A percentile compares a stretch with the other conserved stretches of the same genome.
These are phyloP conservation scores for Lepidocyrtinus sp. DNA, from an alignment of 2,888 invertebrate species.

Conservation along the genomic window DNA sequence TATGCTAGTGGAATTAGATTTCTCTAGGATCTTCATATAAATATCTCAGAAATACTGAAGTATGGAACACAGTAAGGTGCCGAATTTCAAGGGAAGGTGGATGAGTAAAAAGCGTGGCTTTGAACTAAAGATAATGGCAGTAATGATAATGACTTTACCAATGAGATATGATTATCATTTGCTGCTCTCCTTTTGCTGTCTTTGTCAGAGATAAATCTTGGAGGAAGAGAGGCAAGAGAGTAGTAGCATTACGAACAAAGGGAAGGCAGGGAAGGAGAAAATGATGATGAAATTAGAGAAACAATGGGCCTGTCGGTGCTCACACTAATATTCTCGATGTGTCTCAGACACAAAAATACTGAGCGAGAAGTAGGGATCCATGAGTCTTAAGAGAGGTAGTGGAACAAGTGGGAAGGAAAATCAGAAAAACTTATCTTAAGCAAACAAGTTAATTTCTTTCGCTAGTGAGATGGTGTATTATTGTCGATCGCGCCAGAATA, in stretches of 20 bases:
- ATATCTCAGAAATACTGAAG: too few species aligned
- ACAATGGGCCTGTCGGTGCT: constrained; percentile 36
- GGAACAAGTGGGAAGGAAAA: constrained; percentile 26
- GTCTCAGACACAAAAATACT: constrained; percentile 11
- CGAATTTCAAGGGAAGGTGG: too few species aligned
- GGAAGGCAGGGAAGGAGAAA: constrained; percentile 22
- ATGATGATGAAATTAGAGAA: constrained; percentile 57
- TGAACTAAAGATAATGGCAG: constrained; percentile 43
- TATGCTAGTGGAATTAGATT: too few species aligned
- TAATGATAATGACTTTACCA: constrained; percentile 49
- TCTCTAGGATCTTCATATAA: too few species aligned
- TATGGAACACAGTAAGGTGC: too few species aligned
- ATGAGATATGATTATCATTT: constrained; percentile 57
- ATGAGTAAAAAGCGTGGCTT: constrained; percentile 1
- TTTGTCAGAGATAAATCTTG: neutral
- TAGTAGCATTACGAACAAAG: neutral
- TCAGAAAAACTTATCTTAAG: constrained; percentile 31
- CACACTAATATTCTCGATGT: constrained; percentile 36
- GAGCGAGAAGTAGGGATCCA: constrained; percentile 12
- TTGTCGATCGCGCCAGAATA: neutral
- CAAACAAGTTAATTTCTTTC: constrained; percentile 49
- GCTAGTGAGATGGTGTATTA: neutral
- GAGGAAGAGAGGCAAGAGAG: neutral
- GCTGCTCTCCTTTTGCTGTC: constrained; percentile 33
- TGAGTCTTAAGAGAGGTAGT: neutral